phyloP scores from a whole-genome alignment of 2,113 vertebrate genomes.

The Sinocyclocheilus maitianheensis region DNA sequence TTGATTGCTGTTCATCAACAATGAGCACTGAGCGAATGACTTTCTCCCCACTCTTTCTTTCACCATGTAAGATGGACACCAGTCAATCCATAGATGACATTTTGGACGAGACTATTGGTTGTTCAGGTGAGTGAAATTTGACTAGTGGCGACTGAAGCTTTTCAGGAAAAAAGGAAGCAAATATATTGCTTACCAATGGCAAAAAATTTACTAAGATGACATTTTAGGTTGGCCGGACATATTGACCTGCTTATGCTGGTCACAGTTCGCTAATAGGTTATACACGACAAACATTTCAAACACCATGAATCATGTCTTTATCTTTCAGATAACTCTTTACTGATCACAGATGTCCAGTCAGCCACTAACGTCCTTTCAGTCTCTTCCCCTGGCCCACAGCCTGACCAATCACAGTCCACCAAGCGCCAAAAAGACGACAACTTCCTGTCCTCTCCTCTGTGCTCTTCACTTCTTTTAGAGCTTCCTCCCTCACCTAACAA shows the following conservation, averaged over 20 bases:
- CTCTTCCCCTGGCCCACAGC: slow-evolving; percentile 57
- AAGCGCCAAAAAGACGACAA: slow-evolving; percentile 68
- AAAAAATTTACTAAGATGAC: neutral
- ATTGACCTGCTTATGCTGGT: neutral
- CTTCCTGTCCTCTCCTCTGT: slow-evolving; percentile 77
- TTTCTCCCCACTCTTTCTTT: slow-evolving; percentile 22
- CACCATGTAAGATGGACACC: slow-evolving; percentile 79
- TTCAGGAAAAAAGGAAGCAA: neutral
- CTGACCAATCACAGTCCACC: slow-evolving; percentile 62
- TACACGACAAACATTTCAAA: neutral
- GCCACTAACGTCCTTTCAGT: slow-evolving; percentile 45
- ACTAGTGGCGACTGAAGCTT: neutral
- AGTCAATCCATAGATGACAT: slow-evolving; percentile 85
- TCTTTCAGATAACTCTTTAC: slow-evolving; percentile 65
- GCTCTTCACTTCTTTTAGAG: slow-evolving; percentile 80
- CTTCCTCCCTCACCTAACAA: slow-evolving; percentile 78
- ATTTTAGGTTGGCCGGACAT: neutral
- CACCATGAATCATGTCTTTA: slow-evolving; percentile 25
- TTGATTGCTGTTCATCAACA: slow-evolving; percentile 20
- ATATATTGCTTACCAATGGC: slow-evolving; percentile 5
- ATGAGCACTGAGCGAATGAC: neutral
- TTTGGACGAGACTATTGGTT: slow-evolving; percentile 76
- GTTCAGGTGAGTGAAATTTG: slow-evolving; percentile 71
- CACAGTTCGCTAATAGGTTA: neutral
- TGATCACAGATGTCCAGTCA: slow-evolving; percentile 72